phyloP scores from a whole-genome alignment of 2,113 vertebrate genomes.

The Eubucco bourcierii region DNA sequence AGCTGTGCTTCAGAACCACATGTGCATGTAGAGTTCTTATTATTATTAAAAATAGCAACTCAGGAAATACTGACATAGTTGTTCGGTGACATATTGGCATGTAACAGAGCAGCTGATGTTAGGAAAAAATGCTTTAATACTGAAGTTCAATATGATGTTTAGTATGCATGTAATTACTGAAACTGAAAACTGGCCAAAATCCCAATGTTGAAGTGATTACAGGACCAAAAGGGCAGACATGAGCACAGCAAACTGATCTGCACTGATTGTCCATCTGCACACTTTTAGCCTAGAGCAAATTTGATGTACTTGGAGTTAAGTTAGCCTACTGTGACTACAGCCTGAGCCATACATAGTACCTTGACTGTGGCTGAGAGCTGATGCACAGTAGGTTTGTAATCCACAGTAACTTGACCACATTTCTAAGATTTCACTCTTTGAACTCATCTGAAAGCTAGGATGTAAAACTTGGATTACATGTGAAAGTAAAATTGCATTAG shows the following conservation, averaged over 20 bases:
- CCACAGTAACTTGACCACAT: neutral
- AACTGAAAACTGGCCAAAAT: neutral
- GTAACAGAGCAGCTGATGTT: slow-evolving; percentile 2
- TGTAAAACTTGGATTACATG: neutral
- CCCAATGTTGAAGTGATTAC: neutral
- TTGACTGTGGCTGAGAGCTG: neutral
- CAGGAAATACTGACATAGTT: neutral
- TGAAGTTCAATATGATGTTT: neutral
- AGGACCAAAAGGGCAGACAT: neutral
- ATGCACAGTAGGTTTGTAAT: neutral
- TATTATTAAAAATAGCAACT: neutral
- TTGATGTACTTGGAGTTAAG: neutral
- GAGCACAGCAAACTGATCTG: neutral
- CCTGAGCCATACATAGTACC: neutral
- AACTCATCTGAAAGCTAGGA: neutral
- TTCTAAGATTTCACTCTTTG: neutral
- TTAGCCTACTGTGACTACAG: neutral
- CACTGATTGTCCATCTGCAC: neutral
- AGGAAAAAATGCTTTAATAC: neutral
- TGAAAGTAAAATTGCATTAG: neutral
- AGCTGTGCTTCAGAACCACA: neutral
- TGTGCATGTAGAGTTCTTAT: neutral
- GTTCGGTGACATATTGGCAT: neutral
- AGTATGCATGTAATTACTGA: neutral
- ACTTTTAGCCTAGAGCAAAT: neutral